These are phyloP conservation scores for Zaprionus africanus DNA, from an alignment of 1,140 invertebrate genomes.

Conservation along the genomic window DNA sequence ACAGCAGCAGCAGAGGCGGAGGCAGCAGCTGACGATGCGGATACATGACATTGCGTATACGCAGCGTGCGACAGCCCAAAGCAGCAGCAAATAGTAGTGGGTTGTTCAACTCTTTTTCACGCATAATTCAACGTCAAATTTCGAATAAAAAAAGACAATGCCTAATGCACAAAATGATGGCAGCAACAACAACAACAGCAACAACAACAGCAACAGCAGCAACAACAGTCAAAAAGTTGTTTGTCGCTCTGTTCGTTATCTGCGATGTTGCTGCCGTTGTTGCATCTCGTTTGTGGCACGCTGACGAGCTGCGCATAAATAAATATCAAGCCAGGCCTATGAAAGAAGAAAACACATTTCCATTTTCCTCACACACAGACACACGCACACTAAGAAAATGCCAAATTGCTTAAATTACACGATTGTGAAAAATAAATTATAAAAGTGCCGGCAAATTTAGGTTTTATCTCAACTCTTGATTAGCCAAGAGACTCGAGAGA, in stretches of 20 bases:
- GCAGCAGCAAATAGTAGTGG: conserved; percentile 11
- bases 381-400: neutral
- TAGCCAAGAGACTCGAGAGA: conserved; percentile 9
- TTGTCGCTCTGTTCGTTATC: conserved; percentile 38
- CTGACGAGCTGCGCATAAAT: conserved; percentile 75
- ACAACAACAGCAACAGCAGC: neutral
- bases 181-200: conserved; percentile 6
- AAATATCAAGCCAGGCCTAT: conserved; percentile 53
- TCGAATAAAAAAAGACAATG: conserved; percentile 53
- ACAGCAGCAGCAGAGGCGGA: conserved; percentile 25
- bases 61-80: conserved; percentile 24
- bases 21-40: conserved; percentile 36
- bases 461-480: conserved; percentile 30
- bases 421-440: conserved; percentile 53
- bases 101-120: conserved; percentile 46
- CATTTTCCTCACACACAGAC: conserved; percentile 38
- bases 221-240: conserved; percentile 9
- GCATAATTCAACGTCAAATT: conserved; percentile 54
- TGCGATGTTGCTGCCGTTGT: conserved; percentile 24
- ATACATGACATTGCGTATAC: conserved; percentile 56
- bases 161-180: conserved; percentile 56
- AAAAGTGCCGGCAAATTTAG: conserved; percentile 32
- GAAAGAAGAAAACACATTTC: conserved; percentile 50
- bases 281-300: conserved; percentile 46
- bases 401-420: conserved; percentile 74